Base-by-base conservation (phyloP, 1,140 invertebrate species). In the Monomorium pharaonis region DNA sequence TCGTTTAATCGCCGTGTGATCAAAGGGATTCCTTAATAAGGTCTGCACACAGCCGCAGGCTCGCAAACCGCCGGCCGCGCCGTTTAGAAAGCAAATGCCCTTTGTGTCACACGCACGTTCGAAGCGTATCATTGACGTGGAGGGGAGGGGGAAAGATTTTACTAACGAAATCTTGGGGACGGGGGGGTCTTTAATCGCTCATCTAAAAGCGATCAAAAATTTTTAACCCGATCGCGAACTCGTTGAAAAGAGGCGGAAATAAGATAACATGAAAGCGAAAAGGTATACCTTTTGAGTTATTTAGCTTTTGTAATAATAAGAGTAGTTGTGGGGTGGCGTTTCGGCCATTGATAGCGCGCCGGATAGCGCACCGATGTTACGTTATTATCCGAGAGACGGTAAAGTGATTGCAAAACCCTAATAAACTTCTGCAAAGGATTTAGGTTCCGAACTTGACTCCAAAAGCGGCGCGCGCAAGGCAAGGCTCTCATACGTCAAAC, bases 1-100 rank as follows among this genome's bases (percentile, higher is more conserved):
- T 83, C 78, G 67, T 72, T 83, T 83, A 83, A 72, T 83, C 78
- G 67, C 51, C 67, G 14, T 12, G 12, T 81, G 51, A 83, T 83
- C 78, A 83, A 83, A 83, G 78, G 37, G 37, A 83, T 33, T 72
- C 67, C 51, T 83, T 83, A 83, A 83, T 83, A 83, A 83, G 67
- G 14, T 24, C n/a, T 24, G 49, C 77, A 83, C 51, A 83, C 67
- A 83, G 54, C 78, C 67, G 51, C 54, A 58, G 54, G 67, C 37
- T 60, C 24, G 54, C 67, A 44, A 83, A 74, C 37, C 51, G 16
- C 37, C 10, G 18, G 49, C n/a, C n/a, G n/a, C n/a, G n/a, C n/a
- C 51, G 51, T 42, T 83, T 58, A 74, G 67, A 33, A 83, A 83
- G 51, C 67, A 72, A 83, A 60, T 74, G 51, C 54, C 67, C 54